Evolutionary conservation across 2,113 vertebrate genomes (phyloP).

Genomic region (Illadopsis cleaveri): DNA sequence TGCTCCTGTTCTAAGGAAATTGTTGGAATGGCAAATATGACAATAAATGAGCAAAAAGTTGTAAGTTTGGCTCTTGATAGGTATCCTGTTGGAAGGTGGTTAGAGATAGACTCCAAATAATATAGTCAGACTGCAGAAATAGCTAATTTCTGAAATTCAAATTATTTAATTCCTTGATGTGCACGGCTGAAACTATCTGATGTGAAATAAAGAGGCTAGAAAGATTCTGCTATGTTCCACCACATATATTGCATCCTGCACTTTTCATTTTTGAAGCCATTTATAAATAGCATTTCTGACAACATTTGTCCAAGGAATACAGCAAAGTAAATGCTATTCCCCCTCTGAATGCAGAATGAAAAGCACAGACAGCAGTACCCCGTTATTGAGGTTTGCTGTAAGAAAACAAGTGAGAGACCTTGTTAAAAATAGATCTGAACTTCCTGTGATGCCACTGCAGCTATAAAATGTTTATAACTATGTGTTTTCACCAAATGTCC

Average conservation of each 20-base stretch:
- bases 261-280: slow-evolving; percentile 4
- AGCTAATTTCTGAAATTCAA: not conserved
- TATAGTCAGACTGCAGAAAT: not conserved
- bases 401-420: slow-evolving; percentile 36
- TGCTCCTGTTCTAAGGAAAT: not conserved
- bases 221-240: not conserved
- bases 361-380: not conserved
- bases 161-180: not conserved
- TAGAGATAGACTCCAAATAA: not conserved
- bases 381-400: not conserved
- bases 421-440: slow-evolving; percentile 39
- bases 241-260: not conserved
- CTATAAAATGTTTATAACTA: slow-evolving; percentile 3
- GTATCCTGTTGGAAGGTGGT: not conserved
- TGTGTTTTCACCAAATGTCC: slow-evolving; percentile 17
- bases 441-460: not conserved
- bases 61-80: not conserved
- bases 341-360: slow-evolving; percentile 21
- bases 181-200: not conserved
- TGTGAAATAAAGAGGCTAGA: not conserved
- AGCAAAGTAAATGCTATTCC: slow-evolving; percentile 15
- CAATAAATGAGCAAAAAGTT: not conserved
- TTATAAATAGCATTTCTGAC: slow-evolving; percentile 32
- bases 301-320: not conserved
- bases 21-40: not conserved